These are phyloP conservation scores for Anseranas semipalmata DNA, from an alignment of 2,113 vertebrate species.

Conservation along the genomic window DNA sequence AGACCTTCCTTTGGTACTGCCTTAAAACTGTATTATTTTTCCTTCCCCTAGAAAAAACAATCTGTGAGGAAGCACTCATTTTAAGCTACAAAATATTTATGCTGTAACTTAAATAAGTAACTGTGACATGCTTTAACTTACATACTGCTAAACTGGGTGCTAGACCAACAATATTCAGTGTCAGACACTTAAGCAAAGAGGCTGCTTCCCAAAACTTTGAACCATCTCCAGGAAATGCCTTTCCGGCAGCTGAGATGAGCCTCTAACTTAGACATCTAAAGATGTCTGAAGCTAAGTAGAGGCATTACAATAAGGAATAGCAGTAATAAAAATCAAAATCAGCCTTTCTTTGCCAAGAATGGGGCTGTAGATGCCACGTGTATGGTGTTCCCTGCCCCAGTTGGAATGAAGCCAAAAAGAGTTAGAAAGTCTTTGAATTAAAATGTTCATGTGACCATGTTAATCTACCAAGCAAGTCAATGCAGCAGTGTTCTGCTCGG, in stretches of 20 bases:
- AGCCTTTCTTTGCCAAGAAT: neutral
- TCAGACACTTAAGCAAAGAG: neutral
- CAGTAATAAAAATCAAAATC: neutral
- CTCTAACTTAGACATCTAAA: neutral
- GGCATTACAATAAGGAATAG: neutral
- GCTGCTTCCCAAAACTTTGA: neutral
- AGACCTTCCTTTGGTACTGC: neutral
- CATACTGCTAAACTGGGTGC: neutral
- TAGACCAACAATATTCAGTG: neutral
- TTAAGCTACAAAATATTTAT: neutral
- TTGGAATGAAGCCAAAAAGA: slow-evolving; percentile 2
- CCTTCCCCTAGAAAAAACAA: neutral
- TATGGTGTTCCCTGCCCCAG: neutral
- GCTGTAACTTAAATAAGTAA: neutral
- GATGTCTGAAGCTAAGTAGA: neutral
- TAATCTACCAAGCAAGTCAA: slow-evolving; percentile 9
- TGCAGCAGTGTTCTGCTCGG: neutral
- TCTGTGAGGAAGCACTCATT: neutral
- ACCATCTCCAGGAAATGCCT: neutral
- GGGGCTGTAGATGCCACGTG: neutral
- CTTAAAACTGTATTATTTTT: neutral
- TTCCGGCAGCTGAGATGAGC: neutral
- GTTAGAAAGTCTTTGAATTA: slow-evolving; percentile 25
- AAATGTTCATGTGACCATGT: slow-evolving; percentile 38
- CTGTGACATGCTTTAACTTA: neutral